These are phyloP conservation scores for Myiothlypis coronata DNA, from an alignment of 2,797 vertebrate genomes.

Conservation along the genomic window DNA sequence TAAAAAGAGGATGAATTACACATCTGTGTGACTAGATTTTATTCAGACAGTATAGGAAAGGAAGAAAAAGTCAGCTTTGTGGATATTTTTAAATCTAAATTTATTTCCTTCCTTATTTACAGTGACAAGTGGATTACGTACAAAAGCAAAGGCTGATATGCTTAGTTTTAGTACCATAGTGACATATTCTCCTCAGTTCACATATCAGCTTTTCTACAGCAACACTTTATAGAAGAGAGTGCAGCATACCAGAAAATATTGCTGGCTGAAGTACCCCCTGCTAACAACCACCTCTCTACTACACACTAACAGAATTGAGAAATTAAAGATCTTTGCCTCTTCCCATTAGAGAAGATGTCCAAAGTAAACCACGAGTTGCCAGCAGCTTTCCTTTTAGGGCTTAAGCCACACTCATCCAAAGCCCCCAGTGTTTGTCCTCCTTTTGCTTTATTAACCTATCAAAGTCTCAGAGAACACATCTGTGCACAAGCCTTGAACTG, in stretches of 20 bases:
- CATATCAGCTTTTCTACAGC: not conserved
- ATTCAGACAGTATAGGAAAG: not conserved
- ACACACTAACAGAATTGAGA: not conserved
- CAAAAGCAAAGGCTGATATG: not conserved
- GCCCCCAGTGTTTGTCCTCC: not conserved
- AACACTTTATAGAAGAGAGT: not conserved
- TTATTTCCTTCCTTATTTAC: conserved; percentile 17
- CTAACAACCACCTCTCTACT: not conserved
- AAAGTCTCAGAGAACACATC: accelerated
- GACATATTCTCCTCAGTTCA: not conserved
- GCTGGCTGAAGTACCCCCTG: not conserved
- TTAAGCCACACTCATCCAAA: not conserved
- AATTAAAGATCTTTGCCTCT: not conserved
- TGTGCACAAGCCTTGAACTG: not conserved
- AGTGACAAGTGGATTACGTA: not conserved
- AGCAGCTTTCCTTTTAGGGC: not conserved
- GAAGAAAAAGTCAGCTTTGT: not conserved
- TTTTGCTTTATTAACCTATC: not conserved
- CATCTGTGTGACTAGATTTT: conserved; percentile 10
- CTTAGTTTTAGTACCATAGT: not conserved
- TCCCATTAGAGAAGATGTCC: not conserved
- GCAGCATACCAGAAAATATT: not conserved
- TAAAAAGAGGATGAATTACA: conserved; percentile 55
- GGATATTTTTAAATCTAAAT: not conserved
- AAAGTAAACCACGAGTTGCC: not conserved